Percentiles rank a stretch among this genome's conserved stretches.
phyloP scores from a whole-genome alignment of 2,797 vertebrate species.

The Leuciscus waleckii region DNA sequence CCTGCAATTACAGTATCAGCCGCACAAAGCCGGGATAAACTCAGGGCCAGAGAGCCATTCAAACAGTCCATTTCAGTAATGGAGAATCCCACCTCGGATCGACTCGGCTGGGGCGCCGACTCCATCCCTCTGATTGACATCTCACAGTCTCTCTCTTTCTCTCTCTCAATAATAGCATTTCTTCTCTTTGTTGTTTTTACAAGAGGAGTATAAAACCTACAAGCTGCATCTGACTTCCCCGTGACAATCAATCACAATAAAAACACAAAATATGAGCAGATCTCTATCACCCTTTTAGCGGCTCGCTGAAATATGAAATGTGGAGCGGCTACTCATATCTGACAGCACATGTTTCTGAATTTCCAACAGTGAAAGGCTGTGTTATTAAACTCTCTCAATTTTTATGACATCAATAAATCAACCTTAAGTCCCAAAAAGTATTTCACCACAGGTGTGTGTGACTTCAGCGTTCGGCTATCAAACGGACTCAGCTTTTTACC shows the following conservation, averaged over 20 bases:
- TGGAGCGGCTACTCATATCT: conserved; percentile 37
- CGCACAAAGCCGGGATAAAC: conserved; percentile 36
- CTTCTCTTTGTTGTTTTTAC: conserved; percentile 45
- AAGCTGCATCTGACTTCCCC: conserved; percentile 22
- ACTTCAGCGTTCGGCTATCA: neutral
- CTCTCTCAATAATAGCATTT: conserved; percentile 23
- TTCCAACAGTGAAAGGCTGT: conserved; percentile 46
- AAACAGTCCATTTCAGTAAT: conserved; percentile 33
- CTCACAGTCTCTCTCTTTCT: conserved; percentile 23
- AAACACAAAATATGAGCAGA: conserved; percentile 41
- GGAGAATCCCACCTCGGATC: conserved; percentile 37
- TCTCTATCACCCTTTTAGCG: conserved; percentile 44
- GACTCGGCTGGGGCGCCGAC: conserved; percentile 13
- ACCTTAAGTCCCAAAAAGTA: conserved; percentile 43
- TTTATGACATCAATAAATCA: conserved; percentile 48
- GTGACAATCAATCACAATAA: conserved; percentile 49
- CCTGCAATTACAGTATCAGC: conserved; percentile 39
- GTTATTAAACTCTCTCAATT: conserved; percentile 45
- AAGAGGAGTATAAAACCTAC: conserved; percentile 31
- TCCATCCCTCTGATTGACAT: conserved; percentile 32
- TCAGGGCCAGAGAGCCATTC: conserved; percentile 37
- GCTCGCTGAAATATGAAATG: conserved; percentile 49
- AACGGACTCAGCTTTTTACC: neutral
- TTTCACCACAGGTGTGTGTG: neutral
- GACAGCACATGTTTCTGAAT: conserved; percentile 54